phyloP scores from a whole-genome alignment of 2,113 vertebrate genomes.

The Eclectus roratus region DNA sequence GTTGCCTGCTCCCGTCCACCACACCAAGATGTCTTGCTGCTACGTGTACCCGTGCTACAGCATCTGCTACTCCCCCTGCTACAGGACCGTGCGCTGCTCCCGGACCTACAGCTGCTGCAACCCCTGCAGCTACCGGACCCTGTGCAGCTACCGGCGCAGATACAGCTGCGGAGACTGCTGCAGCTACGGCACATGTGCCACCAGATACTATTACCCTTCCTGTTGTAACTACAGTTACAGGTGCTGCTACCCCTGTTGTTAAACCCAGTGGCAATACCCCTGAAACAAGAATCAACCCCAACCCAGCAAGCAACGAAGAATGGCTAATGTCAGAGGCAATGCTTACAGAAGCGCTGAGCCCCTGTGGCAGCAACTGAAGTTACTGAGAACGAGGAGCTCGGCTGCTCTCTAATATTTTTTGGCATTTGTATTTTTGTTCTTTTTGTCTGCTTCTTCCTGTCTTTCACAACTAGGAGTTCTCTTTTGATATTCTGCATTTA shows the following conservation, averaged over 20 bases:
- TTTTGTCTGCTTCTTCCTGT: neutral
- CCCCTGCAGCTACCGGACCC: neutral
- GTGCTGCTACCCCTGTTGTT: slow-evolving; percentile 9
- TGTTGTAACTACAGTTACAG: neutral
- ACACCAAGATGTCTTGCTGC: slow-evolving; percentile 17
- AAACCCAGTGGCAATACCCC: rapidly evolving
- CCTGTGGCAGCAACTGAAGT: neutral
- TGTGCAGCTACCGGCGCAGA: neutral
- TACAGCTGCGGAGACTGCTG: neutral
- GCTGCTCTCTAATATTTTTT: neutral
- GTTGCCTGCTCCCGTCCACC: neutral
- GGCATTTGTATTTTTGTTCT: neutral
- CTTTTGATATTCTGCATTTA: rapidly evolving
- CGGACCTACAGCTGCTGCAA: neutral
- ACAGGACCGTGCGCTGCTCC: neutral
- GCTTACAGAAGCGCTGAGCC: rapidly evolving
- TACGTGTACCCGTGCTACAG: neutral
- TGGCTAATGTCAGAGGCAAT: rapidly evolving
- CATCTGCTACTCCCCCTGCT: neutral
- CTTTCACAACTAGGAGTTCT: neutral
- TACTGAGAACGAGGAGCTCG: neutral
- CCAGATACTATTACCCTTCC: neutral
- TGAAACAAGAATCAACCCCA: rapidly evolving
- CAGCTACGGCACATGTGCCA: rapidly evolving
- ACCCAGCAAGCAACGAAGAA: neutral